A percentile compares a stretch with the other conserved stretches of the same genome.
Evolutionary conservation across 2,888 invertebrate genomes (phyloP).

Genomic region (Ametastegia equiseti): DNA sequence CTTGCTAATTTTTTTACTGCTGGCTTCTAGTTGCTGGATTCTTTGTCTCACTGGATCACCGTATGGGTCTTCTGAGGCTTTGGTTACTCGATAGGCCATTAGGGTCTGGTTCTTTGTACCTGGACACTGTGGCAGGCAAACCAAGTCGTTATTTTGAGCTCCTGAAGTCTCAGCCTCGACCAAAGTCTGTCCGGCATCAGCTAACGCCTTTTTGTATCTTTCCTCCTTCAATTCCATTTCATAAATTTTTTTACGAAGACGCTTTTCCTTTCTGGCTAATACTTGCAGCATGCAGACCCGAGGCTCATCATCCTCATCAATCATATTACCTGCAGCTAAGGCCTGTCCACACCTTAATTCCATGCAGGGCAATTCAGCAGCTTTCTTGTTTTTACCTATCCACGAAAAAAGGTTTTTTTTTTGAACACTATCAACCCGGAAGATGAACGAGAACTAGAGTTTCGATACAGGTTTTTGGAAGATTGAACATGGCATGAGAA

Average conservation of each 20-base stretch:
- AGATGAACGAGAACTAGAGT: background rate
- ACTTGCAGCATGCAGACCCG: slow-evolving; percentile 47
- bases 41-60: slow-evolving; percentile 46
- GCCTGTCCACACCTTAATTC: background rate
- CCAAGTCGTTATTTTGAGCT: background rate
- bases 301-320: slow-evolving; percentile 19
- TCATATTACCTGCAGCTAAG: background rate
- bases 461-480: background rate
- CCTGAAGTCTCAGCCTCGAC: background rate
- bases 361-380: background rate
- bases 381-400: background rate
- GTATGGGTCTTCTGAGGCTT: background rate
- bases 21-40: slow-evolving; percentile 53
- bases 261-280: slow-evolving; percentile 52
- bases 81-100: background rate
- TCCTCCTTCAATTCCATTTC: slow-evolving; percentile 54
- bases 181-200: slow-evolving; percentile 24
- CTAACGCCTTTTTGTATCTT: slow-evolving; percentile 47
- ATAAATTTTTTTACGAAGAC: slow-evolving; percentile 53
- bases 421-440: too few species aligned
- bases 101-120: slow-evolving; percentile 14
- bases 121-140: slow-evolving; percentile 9
- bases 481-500: background rate
- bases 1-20: slow-evolving; percentile 51
- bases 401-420: too few species aligned